These are phyloP conservation scores for Blera fallax DNA, from an alignment of 2,888 invertebrate genomes.

Conservation along the genomic window DNA sequence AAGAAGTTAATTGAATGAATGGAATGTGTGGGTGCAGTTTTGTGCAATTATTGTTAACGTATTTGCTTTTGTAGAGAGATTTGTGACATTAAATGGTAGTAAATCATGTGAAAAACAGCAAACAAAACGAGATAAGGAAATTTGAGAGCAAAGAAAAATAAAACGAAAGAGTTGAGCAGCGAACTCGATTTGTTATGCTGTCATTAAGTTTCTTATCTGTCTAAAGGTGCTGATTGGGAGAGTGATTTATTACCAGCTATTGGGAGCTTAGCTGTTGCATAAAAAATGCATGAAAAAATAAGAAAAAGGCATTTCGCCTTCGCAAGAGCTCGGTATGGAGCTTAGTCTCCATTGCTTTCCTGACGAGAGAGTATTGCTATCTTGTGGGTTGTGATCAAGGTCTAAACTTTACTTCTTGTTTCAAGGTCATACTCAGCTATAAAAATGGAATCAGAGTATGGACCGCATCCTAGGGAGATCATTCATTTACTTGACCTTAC, in stretches of 20 bases:
- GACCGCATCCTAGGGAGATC: no score
- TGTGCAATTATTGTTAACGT: constrained; percentile 41
- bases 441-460: no score
- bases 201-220: constrained; percentile 57
- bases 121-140: constrained; percentile 60
- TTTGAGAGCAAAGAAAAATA: constrained; percentile 25
- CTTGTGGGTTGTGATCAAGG: no score
- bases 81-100: constrained; percentile 66
- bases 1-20: constrained; percentile 66
- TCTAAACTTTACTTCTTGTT: no score
- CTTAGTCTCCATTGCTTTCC: no score
- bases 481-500: no score
- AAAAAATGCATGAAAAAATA: neutral
- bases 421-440: no score
- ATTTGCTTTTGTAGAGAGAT: constrained; percentile 22
- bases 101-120: constrained; percentile 66
- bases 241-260: constrained; percentile 45
- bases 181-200: constrained; percentile 67
- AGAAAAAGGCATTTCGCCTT: neutral
- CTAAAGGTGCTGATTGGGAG: constrained; percentile 14
- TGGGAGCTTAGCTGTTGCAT: neutral
- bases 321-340: neutral
- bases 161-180: constrained; percentile 62
- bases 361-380: no score
- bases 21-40: constrained; percentile 71